A percentile compares a stretch with the other conserved stretches of the same genome.
Evolutionary conservation across 2,797 vertebrate species (phyloP).

Genomic region (Falco biarmicus): DNA sequence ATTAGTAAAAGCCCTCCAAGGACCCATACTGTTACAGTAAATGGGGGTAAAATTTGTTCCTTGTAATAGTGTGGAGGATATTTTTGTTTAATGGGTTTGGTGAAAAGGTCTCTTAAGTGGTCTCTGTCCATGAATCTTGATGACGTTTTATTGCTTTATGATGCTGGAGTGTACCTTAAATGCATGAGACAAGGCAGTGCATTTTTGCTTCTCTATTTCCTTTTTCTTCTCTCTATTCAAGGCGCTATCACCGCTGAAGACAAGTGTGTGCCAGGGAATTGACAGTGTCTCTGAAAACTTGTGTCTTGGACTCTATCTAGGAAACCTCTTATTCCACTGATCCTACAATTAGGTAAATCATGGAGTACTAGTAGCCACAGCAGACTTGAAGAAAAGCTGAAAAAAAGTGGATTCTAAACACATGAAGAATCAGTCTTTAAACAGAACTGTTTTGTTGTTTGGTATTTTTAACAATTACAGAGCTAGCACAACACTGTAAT

Average conservation of each 20-base stretch:
- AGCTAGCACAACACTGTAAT: neutral
- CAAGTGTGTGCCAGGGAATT: neutral
- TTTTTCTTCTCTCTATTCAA: neutral
- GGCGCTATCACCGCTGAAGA: neutral
- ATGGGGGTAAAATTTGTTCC: neutral
- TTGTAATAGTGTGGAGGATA: neutral
- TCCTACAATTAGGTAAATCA: neutral
- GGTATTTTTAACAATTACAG: neutral
- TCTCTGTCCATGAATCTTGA: neutral
- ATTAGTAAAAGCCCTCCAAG: slow-evolving; percentile 11
- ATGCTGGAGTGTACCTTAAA: neutral
- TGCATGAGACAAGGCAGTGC: neutral
- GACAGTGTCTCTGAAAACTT: neutral
- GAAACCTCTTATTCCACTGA: slow-evolving; percentile 9
- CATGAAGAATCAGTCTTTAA: neutral
- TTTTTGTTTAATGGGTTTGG: neutral
- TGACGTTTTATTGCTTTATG: neutral
- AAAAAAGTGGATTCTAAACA: neutral
- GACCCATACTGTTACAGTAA: neutral
- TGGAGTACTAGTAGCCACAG: neutral
- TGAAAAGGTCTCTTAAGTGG: neutral
- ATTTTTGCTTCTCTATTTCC: neutral
- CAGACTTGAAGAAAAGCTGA: neutral
- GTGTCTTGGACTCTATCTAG: neutral
- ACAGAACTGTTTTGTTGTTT: neutral